phyloP scores from a whole-genome alignment of 2,888 invertebrate genomes.

The Cyclophora punctaria region DNA sequence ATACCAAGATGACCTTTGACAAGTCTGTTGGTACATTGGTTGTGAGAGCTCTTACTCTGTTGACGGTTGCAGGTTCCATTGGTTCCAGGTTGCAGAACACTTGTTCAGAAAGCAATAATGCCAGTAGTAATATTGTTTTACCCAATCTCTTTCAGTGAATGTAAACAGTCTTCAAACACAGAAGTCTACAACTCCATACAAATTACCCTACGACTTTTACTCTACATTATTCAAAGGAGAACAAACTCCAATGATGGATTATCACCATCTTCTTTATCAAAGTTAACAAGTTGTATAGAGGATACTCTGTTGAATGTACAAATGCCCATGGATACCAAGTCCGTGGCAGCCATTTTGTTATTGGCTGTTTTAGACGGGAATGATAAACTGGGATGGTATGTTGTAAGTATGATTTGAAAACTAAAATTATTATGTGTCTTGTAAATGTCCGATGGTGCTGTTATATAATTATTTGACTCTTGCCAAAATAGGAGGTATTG shows the following conservation, averaged over 20 bases:
- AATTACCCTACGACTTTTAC: constrained; percentile 36
- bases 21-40: no score
- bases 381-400: constrained; percentile 40
- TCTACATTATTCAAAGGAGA: constrained; percentile 44
- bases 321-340: constrained; percentile 79
- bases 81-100: no score
- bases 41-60: no score
- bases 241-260: not conserved
- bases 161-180: constrained; percentile 28
- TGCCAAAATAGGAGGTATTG: no score
- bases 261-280: no score
- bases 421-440: not conserved
- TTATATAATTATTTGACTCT: no score
- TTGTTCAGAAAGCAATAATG: no score
- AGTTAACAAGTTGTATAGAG: constrained; percentile 21
- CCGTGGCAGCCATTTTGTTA: constrained; percentile 76
- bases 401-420: constrained; percentile 31
- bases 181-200: constrained; percentile 49
- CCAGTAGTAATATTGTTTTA: no score
- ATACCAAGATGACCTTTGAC: no score
- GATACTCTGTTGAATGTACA: constrained; percentile 58
- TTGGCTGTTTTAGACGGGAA: constrained; percentile 60
- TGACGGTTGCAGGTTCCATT: no score
- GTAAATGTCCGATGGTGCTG: not conserved
- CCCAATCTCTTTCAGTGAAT: no score